Conservation (phyloP, 1,140 invertebrate species). For the Chironomus striatipennis region DNA sequence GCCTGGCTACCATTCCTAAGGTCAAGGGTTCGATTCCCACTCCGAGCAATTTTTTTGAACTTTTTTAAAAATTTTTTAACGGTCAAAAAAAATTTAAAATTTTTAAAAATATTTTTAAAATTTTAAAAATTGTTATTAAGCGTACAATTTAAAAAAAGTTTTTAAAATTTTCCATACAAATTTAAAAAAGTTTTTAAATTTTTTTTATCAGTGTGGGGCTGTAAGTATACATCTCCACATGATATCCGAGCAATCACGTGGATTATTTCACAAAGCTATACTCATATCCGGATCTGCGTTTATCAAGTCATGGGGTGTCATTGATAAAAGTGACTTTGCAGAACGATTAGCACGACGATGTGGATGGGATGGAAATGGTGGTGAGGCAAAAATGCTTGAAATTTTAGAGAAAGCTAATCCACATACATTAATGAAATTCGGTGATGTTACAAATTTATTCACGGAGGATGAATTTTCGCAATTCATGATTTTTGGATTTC, state of each 20-base stretch:
- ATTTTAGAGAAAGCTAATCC: slow-evolving; percentile 36
- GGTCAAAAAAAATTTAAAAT: too few relatives aligned
- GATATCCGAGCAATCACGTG: slow-evolving; percentile 38
- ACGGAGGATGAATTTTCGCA: not conserved
- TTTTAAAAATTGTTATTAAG: too few relatives aligned
- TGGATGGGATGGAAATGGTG: slow-evolving; percentile 28
- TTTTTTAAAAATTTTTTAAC: too few relatives aligned
- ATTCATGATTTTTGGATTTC: too few relatives aligned
- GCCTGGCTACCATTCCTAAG: too few relatives aligned
- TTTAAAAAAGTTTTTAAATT: too few relatives aligned
- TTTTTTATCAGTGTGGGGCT: too few relatives aligned
- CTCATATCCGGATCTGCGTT: slow-evolving; percentile 48
- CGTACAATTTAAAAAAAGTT: too few relatives aligned
- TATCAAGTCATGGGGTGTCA: slow-evolving; percentile 31
- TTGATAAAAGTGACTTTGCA: slow-evolving; percentile 29
- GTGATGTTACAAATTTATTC: not conserved
- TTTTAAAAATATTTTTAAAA: too few relatives aligned
- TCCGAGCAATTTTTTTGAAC: too few relatives aligned
- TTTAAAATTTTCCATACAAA: too few relatives aligned
- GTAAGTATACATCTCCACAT: slow-evolving; percentile 42
- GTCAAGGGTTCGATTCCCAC: too few relatives aligned
- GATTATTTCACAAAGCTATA: slow-evolving; percentile 51
- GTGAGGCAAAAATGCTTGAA: slow-evolving; percentile 34
- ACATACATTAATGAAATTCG: not conserved
- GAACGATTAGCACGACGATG: slow-evolving; percentile 29